Evolutionary conservation across 2,113 vertebrate genomes (phyloP).

Genomic region (Nicator chloris): DNA sequence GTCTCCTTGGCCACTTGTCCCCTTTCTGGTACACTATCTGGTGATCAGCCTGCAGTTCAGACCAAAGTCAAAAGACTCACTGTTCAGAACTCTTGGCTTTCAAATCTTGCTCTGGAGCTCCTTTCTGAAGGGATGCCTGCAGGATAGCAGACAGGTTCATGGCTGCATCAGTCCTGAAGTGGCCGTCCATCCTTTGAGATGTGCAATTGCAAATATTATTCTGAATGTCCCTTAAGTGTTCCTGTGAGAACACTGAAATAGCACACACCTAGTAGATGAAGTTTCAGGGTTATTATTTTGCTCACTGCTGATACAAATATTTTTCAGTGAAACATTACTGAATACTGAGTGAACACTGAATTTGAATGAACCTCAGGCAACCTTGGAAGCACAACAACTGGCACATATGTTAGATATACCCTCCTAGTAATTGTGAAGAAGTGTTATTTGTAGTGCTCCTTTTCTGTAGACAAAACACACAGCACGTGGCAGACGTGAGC

Average conservation of each 20-base stretch:
- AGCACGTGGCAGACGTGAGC: fast-evolving
- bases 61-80: background rate
- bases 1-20: background rate
- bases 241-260: background rate
- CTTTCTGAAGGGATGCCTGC: background rate
- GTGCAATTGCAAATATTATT: background rate
- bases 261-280: background rate
- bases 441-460: background rate
- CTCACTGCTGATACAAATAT: background rate
- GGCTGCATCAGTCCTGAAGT: background rate
- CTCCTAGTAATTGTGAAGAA: background rate
- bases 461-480: background rate
- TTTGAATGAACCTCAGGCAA: background rate
- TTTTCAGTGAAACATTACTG: background rate
- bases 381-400: background rate
- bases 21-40: background rate
- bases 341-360: background rate
- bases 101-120: background rate
- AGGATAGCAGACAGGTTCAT: background rate
- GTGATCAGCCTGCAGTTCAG: background rate
- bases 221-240: background rate
- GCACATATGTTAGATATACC: background rate
- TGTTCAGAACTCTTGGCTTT: background rate
- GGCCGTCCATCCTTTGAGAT: background rate
- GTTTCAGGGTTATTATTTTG: background rate